A percentile compares a stretch with the other conserved stretches of the same genome.
These are phyloP conservation scores for Maccullochella peelii DNA, from an alignment of 2,113 vertebrate genomes.

Conservation along the genomic window DNA sequence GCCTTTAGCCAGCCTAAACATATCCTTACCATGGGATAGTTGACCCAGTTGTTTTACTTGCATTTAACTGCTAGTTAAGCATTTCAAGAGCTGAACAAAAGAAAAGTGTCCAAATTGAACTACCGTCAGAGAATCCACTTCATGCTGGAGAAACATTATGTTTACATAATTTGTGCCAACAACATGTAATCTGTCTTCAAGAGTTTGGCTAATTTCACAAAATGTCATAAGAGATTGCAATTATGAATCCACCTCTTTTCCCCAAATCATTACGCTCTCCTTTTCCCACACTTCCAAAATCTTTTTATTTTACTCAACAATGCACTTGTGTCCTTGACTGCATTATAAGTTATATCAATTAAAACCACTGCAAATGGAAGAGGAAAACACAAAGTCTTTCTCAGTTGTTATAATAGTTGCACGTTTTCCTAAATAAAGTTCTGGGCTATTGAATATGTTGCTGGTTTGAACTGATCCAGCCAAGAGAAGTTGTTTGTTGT, in stretches of 20 bases:
- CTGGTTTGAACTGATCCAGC: neutral
- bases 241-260: neutral
- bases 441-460: neutral
- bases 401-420: neutral
- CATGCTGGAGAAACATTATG: neutral
- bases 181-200: neutral
- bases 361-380: neutral
- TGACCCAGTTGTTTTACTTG: neutral
- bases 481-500: neutral
- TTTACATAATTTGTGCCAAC: neutral
- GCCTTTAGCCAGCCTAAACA: neutral
- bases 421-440: neutral
- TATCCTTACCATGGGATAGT: neutral
- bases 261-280: neutral
- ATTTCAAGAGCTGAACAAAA: slow-evolving; percentile 5
- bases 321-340: neutral
- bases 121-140: neutral
- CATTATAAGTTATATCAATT: neutral
- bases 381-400: neutral
- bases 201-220: neutral
- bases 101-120: neutral
- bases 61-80: neutral
- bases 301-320: neutral
- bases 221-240: neutral
- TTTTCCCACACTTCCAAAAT: neutral